A percentile compares a stretch with the other conserved stretches of the same genome.
These are phyloP conservation scores for Upupa epops DNA, from an alignment of 2,113 vertebrate genomes.

Conservation along the genomic window DNA sequence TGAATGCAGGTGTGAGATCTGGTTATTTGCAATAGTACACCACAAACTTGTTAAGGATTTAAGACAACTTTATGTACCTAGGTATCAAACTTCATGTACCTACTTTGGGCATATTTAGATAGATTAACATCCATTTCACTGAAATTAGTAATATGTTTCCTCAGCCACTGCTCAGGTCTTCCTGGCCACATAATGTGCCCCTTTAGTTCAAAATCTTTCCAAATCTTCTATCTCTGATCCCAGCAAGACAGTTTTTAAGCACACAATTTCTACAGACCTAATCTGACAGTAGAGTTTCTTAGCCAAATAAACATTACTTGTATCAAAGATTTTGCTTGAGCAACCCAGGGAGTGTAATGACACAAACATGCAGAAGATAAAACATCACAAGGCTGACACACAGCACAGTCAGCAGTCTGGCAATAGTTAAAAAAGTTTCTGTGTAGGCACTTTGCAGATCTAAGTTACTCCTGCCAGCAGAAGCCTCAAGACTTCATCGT, in stretches of 20 bases:
- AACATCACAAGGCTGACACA: constrained; percentile 45
- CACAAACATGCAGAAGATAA: constrained; percentile 45
- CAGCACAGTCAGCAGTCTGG: constrained; percentile 33
- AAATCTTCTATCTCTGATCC: constrained; percentile 14
- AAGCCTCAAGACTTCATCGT: constrained; percentile 33
- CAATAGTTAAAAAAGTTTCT: constrained; percentile 47
- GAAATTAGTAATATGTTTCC: background rate
- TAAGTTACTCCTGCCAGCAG: constrained; percentile 39
- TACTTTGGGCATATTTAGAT: background rate
- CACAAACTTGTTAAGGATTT: background rate
- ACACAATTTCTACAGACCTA: background rate
- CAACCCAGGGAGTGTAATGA: constrained; percentile 14
- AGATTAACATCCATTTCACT: background rate
- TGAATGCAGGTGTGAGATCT: background rate
- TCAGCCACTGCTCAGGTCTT: background rate
- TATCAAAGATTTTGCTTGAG: constrained; percentile 36
- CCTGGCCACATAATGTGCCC: background rate
- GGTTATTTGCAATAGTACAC: background rate
- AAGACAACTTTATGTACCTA: background rate
- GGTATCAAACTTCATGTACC: background rate
- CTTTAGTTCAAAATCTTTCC: background rate
- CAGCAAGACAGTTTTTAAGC: constrained; percentile 44
- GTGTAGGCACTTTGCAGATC: constrained; percentile 49
- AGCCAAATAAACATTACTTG: constrained; percentile 41
- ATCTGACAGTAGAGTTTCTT: constrained; percentile 32